Conservation (phyloP, 2,797 vertebrate genomes). For the Arremon aurantiirostris region DNA sequence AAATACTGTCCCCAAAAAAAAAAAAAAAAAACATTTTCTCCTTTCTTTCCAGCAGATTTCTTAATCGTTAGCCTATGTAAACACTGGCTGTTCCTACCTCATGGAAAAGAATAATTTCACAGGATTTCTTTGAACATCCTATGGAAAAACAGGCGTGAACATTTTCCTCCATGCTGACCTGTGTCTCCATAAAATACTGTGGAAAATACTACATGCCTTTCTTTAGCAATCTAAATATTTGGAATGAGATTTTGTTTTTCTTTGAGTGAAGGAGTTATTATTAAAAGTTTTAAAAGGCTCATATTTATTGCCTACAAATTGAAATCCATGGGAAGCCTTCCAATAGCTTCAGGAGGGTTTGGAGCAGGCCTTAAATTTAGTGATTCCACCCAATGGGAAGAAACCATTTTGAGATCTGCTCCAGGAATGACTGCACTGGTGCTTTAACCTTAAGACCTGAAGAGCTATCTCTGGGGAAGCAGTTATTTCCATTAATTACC, state of each 20-base stretch:
- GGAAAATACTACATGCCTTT: slow-evolving; percentile 26
- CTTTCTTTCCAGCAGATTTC: neutral
- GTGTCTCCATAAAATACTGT: neutral
- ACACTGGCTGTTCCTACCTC: neutral
- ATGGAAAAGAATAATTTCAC: neutral
- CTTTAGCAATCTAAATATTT: slow-evolving; percentile 48
- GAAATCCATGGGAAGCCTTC: neutral
- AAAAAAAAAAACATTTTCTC: neutral
- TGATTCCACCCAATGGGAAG: neutral
- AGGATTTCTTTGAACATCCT: neutral
- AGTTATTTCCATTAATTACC: neutral
- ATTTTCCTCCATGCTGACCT: neutral
- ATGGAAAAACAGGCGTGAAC: slow-evolving; percentile 19
- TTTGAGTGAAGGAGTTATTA: neutral
- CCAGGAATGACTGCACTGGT: neutral
- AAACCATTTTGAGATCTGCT: neutral
- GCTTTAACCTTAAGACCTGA: neutral
- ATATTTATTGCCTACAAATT: neutral
- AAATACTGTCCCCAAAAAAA: neutral
- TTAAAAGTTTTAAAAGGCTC: neutral
- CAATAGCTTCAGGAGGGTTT: neutral
- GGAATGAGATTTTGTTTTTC: neutral
- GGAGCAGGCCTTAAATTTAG: neutral
- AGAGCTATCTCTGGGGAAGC: neutral
- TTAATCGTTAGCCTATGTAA: neutral